phyloP scores from a whole-genome alignment of 1,140 invertebrate genomes.

The Sogatella furcifera region DNA sequence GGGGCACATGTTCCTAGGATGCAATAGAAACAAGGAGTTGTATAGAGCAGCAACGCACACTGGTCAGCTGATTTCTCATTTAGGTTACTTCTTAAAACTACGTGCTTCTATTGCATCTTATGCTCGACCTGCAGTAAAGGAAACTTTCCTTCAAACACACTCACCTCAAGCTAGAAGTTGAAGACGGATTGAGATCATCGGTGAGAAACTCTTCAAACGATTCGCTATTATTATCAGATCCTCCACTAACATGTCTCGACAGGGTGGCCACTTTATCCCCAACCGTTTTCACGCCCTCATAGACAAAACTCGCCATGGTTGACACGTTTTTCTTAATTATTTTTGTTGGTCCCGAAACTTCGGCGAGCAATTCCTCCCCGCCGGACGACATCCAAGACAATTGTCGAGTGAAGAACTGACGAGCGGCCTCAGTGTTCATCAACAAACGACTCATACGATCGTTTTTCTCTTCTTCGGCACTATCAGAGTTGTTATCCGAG shows the following conservation, averaged over 20 bases:
- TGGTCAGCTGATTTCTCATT: too few relatives aligned
- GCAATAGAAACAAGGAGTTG: too few relatives aligned
- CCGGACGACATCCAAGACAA: constrained; percentile 58
- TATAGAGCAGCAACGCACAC: too few relatives aligned
- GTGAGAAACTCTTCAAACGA: constrained; percentile 37
- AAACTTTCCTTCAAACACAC: too few relatives aligned
- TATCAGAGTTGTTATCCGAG: constrained; percentile 31
- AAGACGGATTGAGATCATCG: constrained; percentile 34
- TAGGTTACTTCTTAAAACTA: too few relatives aligned
- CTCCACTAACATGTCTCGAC: constrained; percentile 59
- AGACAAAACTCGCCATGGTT: constrained; percentile 60
- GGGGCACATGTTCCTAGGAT: too few relatives aligned
- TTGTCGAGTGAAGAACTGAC: constrained; percentile 56
- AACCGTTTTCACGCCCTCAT: constrained; percentile 60
- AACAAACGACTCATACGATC: constrained; percentile 47
- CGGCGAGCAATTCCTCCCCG: constrained; percentile 51
- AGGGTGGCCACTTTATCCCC: constrained; percentile 60
- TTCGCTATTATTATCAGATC: constrained; percentile 48
- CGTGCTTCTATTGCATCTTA: too few relatives aligned
- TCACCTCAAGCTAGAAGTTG: constrained; percentile 31
- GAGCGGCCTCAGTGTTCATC: constrained; percentile 56
- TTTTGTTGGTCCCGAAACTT: constrained; percentile 51
- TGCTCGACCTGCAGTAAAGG: too few relatives aligned
- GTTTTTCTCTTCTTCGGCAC: constrained; percentile 39
- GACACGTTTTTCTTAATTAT: constrained; percentile 60